phyloP scores from a whole-genome alignment of 2,888 invertebrate species.

The Epinotia nisella region DNA sequence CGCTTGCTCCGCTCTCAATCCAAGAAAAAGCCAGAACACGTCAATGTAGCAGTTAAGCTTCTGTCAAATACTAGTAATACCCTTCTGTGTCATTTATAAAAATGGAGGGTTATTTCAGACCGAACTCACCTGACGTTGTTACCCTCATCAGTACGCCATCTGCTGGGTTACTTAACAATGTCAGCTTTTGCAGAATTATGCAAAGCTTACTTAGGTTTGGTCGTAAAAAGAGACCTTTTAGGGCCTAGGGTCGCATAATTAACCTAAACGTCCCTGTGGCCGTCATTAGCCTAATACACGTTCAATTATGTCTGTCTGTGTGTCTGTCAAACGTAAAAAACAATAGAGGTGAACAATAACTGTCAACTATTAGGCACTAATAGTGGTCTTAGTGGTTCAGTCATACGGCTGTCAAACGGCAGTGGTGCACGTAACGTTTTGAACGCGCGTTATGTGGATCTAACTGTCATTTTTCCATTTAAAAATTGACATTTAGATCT shows the following conservation, averaged over 20 bases:
- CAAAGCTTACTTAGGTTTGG: neutral
- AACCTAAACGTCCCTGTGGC: neutral
- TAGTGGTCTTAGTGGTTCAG: too few species aligned
- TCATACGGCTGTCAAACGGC: too few species aligned
- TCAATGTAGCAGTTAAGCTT: neutral
- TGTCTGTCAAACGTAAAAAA: too few species aligned
- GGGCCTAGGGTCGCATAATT: neutral
- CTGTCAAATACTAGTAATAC: neutral
- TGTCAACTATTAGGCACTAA: too few species aligned
- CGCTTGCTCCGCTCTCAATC: neutral
- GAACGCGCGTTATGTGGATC: too few species aligned
- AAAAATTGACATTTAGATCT: too few species aligned
- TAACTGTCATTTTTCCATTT: too few species aligned
- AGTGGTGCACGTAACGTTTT: too few species aligned
- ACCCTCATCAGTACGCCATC: conserved; percentile 12
- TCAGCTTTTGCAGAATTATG: neutral
- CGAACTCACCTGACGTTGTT: neutral
- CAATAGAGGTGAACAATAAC: too few species aligned
- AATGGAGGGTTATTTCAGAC: conserved; percentile 6
- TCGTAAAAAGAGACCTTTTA: neutral
- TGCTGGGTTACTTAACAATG: neutral
- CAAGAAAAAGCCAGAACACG: neutral
- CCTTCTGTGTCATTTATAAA: conserved; percentile 7
- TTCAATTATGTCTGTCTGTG: too few species aligned
- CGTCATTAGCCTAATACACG: too few species aligned